phyloP scores from a whole-genome alignment of 2,797 vertebrate genomes.

The Astyanax mexicanus region DNA sequence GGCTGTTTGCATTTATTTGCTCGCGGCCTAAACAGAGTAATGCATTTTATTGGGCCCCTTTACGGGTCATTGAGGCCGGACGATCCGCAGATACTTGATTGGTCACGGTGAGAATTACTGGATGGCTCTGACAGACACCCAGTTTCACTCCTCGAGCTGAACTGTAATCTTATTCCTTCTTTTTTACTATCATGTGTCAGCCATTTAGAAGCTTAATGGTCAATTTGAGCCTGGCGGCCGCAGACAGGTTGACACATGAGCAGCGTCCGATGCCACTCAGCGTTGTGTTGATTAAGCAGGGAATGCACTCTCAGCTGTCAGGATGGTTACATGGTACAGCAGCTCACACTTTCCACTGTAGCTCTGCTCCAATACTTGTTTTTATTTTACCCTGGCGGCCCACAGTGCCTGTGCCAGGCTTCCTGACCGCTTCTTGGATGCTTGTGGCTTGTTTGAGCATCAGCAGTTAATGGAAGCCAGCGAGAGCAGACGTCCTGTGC shows the following conservation, averaged over 20 bases:
- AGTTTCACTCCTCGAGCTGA: background rate
- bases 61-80: slow-evolving; percentile 19
- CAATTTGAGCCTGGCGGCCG: background rate
- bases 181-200: background rate
- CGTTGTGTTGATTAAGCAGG: slow-evolving; percentile 7
- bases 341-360: background rate
- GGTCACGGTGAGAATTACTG: slow-evolving; percentile 16
- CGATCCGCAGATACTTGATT: slow-evolving; percentile 27
- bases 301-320: background rate
- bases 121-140: slow-evolving; percentile 3
- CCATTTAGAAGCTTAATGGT: slow-evolving; percentile 27
- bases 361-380: background rate
- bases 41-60: slow-evolving; percentile 37
- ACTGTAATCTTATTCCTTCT: background rate
- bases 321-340: background rate
- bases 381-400: background rate
- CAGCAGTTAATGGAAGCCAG: slow-evolving; percentile 32
- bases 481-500: slow-evolving; percentile 35
- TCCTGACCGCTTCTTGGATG: slow-evolving; percentile 36
- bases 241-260: background rate
- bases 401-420: slow-evolving; percentile 17
- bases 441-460: slow-evolving; percentile 8
- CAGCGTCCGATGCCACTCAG: background rate
- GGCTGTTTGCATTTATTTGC: slow-evolving; percentile 57
- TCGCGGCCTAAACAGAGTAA: slow-evolving; percentile 47